Evolutionary conservation across 35 echinoderm and acorn worm species (phyloP), one percentile per base, ranked within the genome.

Genomic region (Stichopus chloronotus): DNA sequence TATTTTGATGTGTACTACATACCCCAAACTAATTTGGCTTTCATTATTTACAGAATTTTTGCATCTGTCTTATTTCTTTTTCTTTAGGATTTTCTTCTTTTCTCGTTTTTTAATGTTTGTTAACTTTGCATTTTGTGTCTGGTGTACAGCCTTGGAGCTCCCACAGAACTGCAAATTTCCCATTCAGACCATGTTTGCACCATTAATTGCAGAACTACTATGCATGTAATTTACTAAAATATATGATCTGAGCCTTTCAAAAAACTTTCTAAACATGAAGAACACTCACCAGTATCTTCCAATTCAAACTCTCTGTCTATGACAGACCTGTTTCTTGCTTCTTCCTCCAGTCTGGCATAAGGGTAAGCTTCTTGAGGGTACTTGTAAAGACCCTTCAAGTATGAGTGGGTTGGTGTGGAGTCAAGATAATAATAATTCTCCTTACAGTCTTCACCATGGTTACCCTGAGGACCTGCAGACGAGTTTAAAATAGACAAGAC

Each of bases 401-500:
- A 98, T 30, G 92, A 94, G 57, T 96, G 96, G 16, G 93, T 94
- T 14, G 97, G 97, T 8, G 94, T 93, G 17, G 97, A 98, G 88
- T 98, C 97, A 8, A 98, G 92, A 59, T 98, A 98, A 91, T 98
- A 98, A 53, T 98, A 98, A 92, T 92, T 93, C 76, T 98, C 97
- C 65, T 98, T 98, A 69, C 94, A 95, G 63, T 98, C 97, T 61
- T 96, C 97, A 71, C 97, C 97, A 93, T 98, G 97, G 79, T 96
- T 98, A 63, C 96, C 97, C 63, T 98, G 94, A 11, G 97, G 97
- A 57, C 97, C 97, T 98, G 69, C 52, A 59, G 55, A 55, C 52
- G 19, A 69, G 23, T 13, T 43, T 43, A 43, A 43, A 43, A 43
- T 43, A 43, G 30, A 3, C 30, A 43, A 43, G 30, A 43, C 13